Conservation (phyloP, 2,888 invertebrate genomes). For the Embidobia sp. region DNA sequence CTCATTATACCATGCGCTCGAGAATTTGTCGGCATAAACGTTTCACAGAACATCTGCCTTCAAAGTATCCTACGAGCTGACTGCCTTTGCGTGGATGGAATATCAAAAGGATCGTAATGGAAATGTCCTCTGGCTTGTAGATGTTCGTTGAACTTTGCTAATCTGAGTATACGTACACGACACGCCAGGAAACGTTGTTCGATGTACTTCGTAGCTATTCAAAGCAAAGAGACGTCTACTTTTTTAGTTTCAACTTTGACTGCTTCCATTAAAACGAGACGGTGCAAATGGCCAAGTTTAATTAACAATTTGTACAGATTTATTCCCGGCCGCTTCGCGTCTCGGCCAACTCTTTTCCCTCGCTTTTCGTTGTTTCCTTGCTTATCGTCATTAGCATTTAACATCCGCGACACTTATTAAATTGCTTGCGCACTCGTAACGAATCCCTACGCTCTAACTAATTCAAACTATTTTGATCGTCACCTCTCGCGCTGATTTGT, state of each 20-base stretch:
- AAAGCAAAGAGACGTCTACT: slow-evolving; percentile 40
- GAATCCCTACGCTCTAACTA: no score
- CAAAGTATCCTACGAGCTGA: slow-evolving; percentile 63
- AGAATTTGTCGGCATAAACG: slow-evolving; percentile 63
- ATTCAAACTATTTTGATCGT: no score
- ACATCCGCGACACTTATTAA: no score
- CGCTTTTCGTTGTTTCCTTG: no score
- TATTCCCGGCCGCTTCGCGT: slow-evolving; percentile 8
- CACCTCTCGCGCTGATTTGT: no score
- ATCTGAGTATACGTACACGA: slow-evolving; percentile 60
- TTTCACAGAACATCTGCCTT: slow-evolving; percentile 65
- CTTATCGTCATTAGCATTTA: not conserved
- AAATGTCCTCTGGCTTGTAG: slow-evolving; percentile 63
- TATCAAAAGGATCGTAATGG: slow-evolving; percentile 66
- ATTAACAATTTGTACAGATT: slow-evolving; percentile 52
- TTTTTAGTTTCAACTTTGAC: slow-evolving; percentile 54
- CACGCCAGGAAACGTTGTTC: slow-evolving; percentile 53
- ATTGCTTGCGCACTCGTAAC: no score
- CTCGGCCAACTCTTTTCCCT: not conserved
- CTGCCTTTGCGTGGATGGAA: slow-evolving; percentile 64
- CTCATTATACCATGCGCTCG: slow-evolving; percentile 53
- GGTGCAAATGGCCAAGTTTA: slow-evolving; percentile 44
- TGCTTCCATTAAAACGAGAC: slow-evolving; percentile 48
- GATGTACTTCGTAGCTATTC: slow-evolving; percentile 58
- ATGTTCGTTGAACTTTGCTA: slow-evolving; percentile 64